These are phyloP conservation scores for Propithecus deckenii DNA, from an alignment of 2,797 vertebrate species.

Conservation along the genomic window DNA sequence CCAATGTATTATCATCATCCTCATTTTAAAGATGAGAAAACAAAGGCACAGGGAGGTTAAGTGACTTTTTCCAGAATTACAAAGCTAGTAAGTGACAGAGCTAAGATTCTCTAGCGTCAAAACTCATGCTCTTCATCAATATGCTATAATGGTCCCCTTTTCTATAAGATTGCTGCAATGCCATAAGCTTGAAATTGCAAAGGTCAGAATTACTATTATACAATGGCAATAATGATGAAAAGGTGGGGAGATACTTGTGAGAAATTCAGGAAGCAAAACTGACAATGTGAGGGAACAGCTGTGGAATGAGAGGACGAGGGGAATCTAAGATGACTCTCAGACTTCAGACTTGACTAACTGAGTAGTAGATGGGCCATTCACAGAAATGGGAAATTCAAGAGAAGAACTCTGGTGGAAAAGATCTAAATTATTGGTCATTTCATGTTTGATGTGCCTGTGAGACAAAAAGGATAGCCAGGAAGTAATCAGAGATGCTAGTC, in stretches of 20 bases:
- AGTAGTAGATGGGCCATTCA: not conserved
- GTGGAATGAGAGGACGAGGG: not conserved
- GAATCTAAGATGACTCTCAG: constrained; percentile 12
- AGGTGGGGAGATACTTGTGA: not conserved
- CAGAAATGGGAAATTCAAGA: not conserved
- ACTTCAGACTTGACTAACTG: not conserved
- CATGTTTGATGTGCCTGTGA: not conserved
- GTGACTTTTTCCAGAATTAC: constrained; percentile 25
- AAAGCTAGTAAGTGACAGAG: constrained; percentile 18
- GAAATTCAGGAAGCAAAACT: constrained; percentile 1
- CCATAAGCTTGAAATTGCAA: not conserved
- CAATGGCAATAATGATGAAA: not conserved
- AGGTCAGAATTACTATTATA: not conserved
- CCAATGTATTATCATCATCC: not conserved
- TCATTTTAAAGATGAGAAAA: constrained; percentile 24
- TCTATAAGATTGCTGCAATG: not conserved
- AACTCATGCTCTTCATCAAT: constrained; percentile 1
- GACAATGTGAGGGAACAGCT: not conserved
- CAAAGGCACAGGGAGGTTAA: not conserved
- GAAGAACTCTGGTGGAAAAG: not conserved
- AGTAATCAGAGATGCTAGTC: not conserved
- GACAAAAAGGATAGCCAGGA: not conserved
- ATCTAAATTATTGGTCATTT: not conserved
- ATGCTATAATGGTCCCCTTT: not conserved
- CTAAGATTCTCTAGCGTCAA: constrained; percentile 8